Conservation (phyloP, 2,888 invertebrate species). For the Diarsia mendica region DNA sequence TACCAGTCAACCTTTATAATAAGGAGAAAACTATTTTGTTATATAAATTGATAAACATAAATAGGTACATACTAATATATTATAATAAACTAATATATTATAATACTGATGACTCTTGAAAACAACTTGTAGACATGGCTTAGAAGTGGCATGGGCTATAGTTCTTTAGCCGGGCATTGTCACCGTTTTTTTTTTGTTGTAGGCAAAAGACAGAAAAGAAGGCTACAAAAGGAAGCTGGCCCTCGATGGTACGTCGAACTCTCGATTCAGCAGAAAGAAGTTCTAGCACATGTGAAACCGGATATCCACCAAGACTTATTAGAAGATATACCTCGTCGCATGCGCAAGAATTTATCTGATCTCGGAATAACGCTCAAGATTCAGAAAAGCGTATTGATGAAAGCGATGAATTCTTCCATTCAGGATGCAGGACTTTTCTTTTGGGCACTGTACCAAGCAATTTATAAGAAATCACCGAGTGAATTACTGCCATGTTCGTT, state of each 20-base stretch:
- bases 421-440: slow-evolving; percentile 86
- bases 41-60: too few relatives aligned
- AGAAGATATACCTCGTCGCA: slow-evolving; percentile 80
- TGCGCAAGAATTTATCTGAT: slow-evolving; percentile 75
- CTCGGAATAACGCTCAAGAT: slow-evolving; percentile 80
- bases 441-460: slow-evolving; percentile 81
- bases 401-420: slow-evolving; percentile 76
- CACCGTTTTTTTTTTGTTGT: neutral
- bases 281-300: slow-evolving; percentile 73
- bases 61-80: too few relatives aligned
- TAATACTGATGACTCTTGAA: too few relatives aligned
- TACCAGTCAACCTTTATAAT: too few relatives aligned
- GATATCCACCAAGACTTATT: slow-evolving; percentile 84
- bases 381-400: slow-evolving; percentile 74
- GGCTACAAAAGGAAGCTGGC: slow-evolving; percentile 76
- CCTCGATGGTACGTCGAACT: slow-evolving; percentile 84
- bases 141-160: too few relatives aligned
- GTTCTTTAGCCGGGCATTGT: too few relatives aligned
- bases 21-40: too few relatives aligned
- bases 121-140: too few relatives aligned
- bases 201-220: slow-evolving; percentile 75
- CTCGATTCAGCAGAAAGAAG: slow-evolving; percentile 77
- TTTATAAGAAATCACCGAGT: slow-evolving; percentile 81
- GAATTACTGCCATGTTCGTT: slow-evolving; percentile 65
- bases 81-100: too few relatives aligned